Evolutionary conservation across 1,140 invertebrate species (phyloP).

Genomic region (Trichogramma pretiosum): DNA sequence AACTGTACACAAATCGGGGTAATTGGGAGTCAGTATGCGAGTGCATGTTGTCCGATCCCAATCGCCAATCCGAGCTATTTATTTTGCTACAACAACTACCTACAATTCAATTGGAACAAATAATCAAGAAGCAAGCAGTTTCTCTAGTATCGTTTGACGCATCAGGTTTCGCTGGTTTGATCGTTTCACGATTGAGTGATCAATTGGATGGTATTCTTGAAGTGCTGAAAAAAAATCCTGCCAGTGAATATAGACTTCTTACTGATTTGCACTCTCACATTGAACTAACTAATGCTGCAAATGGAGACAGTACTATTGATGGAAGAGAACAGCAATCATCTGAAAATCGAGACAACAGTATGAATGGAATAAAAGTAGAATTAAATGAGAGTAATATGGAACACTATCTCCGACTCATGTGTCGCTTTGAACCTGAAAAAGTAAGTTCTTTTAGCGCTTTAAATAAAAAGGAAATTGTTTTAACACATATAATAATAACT

Average conservation of each 20-base stretch:
- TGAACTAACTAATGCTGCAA: too few relatives aligned
- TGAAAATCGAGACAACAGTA: too few relatives aligned
- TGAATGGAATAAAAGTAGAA: too few relatives aligned
- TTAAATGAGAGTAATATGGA: too few relatives aligned
- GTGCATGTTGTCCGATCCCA: constrained; percentile 34
- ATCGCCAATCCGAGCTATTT: constrained; percentile 35
- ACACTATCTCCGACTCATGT: constrained; percentile 61
- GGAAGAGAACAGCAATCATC: too few relatives aligned
- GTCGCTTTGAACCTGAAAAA: constrained; percentile 48
- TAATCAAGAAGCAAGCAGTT: constrained; percentile 25
- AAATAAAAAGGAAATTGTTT: background rate
- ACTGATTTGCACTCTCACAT: too few relatives aligned
- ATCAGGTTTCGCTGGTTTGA: constrained; percentile 28
- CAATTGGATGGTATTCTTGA: constrained; percentile 35
- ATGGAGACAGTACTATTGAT: too few relatives aligned
- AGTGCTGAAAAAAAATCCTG: constrained; percentile 34
- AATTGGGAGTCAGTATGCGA: constrained; percentile 40
- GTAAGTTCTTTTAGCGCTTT: constrained; percentile 21
- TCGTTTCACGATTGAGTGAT: constrained; percentile 26
- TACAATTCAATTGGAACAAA: constrained; percentile 28
- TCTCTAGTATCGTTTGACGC: constrained; percentile 30
- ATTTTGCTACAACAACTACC: constrained; percentile 35
- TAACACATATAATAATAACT: too few relatives aligned
- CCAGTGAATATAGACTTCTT: constrained; percentile 52
- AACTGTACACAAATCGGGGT: constrained; percentile 36